Evolutionary conservation across 2,888 invertebrate species (phyloP).

Genomic region (Phortica magna): DNA sequence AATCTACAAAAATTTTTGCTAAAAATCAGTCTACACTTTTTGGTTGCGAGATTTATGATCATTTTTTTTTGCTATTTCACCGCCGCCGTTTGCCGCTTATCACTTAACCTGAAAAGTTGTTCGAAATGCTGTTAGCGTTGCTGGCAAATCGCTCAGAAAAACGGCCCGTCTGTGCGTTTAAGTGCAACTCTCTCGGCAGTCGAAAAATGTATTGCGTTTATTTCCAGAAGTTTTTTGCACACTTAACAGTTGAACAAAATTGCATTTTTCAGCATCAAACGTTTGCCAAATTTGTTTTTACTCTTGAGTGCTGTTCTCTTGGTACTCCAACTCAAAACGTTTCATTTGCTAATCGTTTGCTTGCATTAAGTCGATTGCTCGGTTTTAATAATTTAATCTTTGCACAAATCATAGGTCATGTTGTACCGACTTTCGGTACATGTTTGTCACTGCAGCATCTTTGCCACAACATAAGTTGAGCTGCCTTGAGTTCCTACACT

Average conservation of each 20-base stretch:
- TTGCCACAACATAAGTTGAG: too few relatives aligned
- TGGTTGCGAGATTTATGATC: conserved; percentile 55
- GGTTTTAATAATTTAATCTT: too few relatives aligned
- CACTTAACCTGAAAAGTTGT: not conserved
- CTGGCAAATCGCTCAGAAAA: not conserved
- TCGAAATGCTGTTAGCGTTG: not conserved
- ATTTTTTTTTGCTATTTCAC: not conserved
- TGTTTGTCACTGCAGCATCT: too few relatives aligned
- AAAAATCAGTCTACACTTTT: conserved; percentile 37
- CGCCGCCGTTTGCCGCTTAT: not conserved
- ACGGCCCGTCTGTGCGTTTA: not conserved
- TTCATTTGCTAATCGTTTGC: too few relatives aligned
- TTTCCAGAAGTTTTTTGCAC: conserved; percentile 21
- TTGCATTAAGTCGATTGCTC: too few relatives aligned
- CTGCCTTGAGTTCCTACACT: not conserved
- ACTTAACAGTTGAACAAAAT: not conserved
- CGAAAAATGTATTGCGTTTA: conserved; percentile 40
- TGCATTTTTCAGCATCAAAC: not conserved
- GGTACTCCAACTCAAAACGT: too few relatives aligned
- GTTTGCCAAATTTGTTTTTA: too few relatives aligned
- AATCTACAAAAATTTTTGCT: not conserved
- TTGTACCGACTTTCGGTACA: too few relatives aligned
- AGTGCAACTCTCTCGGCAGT: not conserved
- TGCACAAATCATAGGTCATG: too few relatives aligned
- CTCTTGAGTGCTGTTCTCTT: too few relatives aligned